These are phyloP conservation scores for Yponomeuta cagnagella DNA, from an alignment of 2,888 invertebrate genomes.

Conservation along the genomic window DNA sequence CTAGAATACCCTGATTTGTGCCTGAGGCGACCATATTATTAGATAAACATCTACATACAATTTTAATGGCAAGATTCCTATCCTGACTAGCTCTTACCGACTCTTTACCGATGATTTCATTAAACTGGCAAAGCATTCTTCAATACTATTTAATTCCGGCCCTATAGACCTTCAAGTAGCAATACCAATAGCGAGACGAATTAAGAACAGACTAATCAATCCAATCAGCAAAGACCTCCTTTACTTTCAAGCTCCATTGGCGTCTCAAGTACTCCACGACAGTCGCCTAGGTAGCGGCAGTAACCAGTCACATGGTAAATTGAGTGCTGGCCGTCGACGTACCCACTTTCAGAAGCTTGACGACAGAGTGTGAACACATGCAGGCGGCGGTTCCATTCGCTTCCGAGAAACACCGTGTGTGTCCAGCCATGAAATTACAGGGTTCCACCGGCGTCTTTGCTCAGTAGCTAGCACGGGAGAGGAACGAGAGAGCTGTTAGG, in stretches of 20 bases:
- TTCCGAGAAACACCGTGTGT: not conserved
- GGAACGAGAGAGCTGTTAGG: no score
- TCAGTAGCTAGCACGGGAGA: no score
- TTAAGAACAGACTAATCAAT: not conserved
- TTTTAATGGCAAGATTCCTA: no score
- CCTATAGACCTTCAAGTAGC: not conserved
- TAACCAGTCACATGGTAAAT: not conserved
- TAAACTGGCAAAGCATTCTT: not conserved
- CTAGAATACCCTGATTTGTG: no score
- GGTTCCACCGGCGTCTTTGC: not conserved
- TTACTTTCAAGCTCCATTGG: not conserved
- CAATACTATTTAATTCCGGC: not conserved
- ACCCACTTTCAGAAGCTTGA: not conserved
- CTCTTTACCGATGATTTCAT: no score
- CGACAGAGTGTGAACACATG: not conserved
- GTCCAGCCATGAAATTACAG: no score
- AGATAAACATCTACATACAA: no score
- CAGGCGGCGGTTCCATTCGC: not conserved
- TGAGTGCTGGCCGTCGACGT: not conserved
- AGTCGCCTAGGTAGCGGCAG: not conserved
- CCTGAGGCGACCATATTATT: no score
- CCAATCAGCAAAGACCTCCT: not conserved
- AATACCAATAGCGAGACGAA: not conserved
- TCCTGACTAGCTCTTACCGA: no score
- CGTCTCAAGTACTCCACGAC: not conserved